Evolutionary conservation across 2,113 vertebrate genomes (phyloP), one percentile per base, ranked within the genome.

Genomic region (Poeciliopsis turrubarensis): DNA sequence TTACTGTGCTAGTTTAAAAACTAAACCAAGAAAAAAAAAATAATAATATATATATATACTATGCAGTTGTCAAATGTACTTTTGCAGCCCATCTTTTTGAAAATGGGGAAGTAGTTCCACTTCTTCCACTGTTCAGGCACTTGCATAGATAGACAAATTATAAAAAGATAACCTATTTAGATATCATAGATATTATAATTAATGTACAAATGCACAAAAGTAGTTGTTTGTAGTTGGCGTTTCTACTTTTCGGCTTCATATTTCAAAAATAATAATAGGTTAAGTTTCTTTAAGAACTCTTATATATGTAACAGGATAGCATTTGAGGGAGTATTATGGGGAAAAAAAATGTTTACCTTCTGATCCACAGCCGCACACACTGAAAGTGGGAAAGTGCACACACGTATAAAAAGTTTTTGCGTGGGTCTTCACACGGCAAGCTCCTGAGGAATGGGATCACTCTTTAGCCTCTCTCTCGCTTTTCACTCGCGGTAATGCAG

Each of bases 401-500:
- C 64, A 39, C n/a, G 26, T 44, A 44, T 7, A 44, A 67, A 67
- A 67, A 67, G 34, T 67, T 65, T 65, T 66, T 80, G 62, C 78
- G 67, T 72, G 62, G 69, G 77, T 75, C 74, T 86, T 73, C 69
- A 62, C 67, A 80, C 65, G 65, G 81, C 75, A 80, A 68, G 76
- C 81, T 26, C 72, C 76, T 54, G 54, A 73, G 77, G 67, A 87
- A 87, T 69, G 30, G 51, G 63, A 82, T 74, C 74, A 25, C 70
- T 73, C 51, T 69, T 77, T 29, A 47, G 66, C 62, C 27, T 19
- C 77, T 63, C 57, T 44, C 44, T 41, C 60, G 22, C 37, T 67
- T 65, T 70, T 15, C 44, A 65, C 70, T 74, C 51, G 31, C 75
- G 4, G 80, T 88, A 86, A 86, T 80, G 83, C 86, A 41, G 73